Base-by-base conservation (phyloP, 1,140 invertebrate species). In the Zaprionus africanus region DNA sequence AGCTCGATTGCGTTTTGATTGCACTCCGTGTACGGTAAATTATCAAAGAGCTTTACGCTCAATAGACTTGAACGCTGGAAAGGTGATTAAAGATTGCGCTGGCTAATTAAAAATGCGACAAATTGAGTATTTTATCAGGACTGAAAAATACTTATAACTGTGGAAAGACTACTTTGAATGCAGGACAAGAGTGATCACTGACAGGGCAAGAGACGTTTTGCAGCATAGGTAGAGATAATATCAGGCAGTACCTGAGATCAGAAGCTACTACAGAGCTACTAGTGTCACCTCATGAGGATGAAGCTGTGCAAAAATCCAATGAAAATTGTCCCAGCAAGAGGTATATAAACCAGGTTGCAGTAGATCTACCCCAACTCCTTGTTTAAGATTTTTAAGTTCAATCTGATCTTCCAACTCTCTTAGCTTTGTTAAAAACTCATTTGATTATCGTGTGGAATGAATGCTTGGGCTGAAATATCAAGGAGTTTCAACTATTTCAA, bases 1-100 rank as follows among this genome's bases (percentile, higher is more conserved):
- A 36, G 19, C 15, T 6, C 73, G 73, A 84, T 77, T 73, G 61
- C 38, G 66, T 80, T 79, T 84, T 65, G 61, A 83, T 76, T 83
- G 63, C n/a, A 46, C 2, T 46, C 6, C 15, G 38, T 41, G 9
- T 4, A 11, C 31, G 9, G 2, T 3, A 11, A 34, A 41, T 41
- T 41, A 41, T 41, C 38, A n/a, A 41, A 41, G 38, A 41, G 38
- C n/a, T 46, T 46, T 9, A 46, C 7, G n/a, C 41, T 46, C 11
- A 24, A 51, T 24, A 13, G 19, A 43, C 41, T 17, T 43, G 38
- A n/a, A 7, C 6, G 38, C 38, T n/a, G 15, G 6, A 6, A 11
- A 19, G 3, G 41, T 17, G n/a, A 46, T 46, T 46, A 46, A 46
- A n/a, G 41, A 46, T 43, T 43, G 15, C 5, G 15, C 6, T 43